Conservation (phyloP, 2,888 invertebrate species). For the Drosophila mercatorum region DNA sequence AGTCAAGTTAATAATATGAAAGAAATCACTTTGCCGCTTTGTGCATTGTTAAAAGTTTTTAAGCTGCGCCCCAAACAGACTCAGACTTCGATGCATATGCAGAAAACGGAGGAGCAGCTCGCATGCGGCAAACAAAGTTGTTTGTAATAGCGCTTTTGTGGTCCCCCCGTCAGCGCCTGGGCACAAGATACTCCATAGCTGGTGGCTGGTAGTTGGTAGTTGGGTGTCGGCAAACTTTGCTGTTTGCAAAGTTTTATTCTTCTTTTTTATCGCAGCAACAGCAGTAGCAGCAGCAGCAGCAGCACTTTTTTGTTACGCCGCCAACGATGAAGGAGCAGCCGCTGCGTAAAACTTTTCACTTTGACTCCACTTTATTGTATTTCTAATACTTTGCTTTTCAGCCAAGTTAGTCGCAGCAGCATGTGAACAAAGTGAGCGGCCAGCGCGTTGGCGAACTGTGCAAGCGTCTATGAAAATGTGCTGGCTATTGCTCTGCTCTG, state of each 20-base stretch:
- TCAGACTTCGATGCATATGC: constrained; percentile 32
- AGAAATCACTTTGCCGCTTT: constrained; percentile 82
- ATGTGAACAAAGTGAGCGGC: constrained; percentile 80
- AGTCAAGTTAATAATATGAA: constrained; percentile 82
- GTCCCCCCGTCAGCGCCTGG: constrained; percentile 17
- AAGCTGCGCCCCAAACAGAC: constrained; percentile 78
- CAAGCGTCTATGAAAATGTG: constrained; percentile 79
- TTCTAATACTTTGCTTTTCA: constrained; percentile 81
- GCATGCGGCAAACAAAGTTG: constrained; percentile 78
- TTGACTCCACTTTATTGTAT: constrained; percentile 82
- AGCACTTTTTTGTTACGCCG: constrained; percentile 49
- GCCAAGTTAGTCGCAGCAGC: constrained; percentile 69
- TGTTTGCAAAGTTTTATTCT: constrained; percentile 64
- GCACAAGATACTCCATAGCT: constrained; percentile 42
- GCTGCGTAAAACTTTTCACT: constrained; percentile 82
- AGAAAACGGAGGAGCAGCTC: constrained; percentile 28
- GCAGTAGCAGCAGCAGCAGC: constrained; percentile 16
- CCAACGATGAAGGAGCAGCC: constrained; percentile 57
- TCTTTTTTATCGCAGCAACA: constrained; percentile 18
- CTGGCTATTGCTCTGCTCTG: constrained; percentile 53
- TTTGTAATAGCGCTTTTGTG: constrained; percentile 79
- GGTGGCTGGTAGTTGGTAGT: constrained; percentile 16
- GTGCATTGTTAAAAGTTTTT: constrained; percentile 82
- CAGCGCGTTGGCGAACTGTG: constrained; percentile 71
- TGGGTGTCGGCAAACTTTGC: constrained; percentile 73